Base-by-base conservation (phyloP, 2,888 invertebrate species). In the Elmis aenea region DNA sequence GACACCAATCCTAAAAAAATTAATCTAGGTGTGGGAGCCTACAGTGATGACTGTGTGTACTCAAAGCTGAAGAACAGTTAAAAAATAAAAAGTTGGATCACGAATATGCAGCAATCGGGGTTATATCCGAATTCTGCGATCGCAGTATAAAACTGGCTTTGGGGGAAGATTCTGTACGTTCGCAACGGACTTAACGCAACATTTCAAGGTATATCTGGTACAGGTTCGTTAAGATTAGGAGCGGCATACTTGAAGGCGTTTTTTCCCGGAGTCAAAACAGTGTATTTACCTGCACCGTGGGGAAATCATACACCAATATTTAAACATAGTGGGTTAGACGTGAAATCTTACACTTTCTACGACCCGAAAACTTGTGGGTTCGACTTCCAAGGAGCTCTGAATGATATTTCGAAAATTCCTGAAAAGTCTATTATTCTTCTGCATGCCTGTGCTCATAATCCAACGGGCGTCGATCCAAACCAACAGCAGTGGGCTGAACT, bases 381-480 rank as follows among this genome's bases (percentile, higher is more conserved):
- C 61, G 93, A 99, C 66, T 87, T 93, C 52, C 68, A 81, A 45
- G 97, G 95, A 20, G 83, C 87, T 27, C 54, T 93, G 33, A 87
- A 92, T 55, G 97, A 97, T 67, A 85, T 97, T 52, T 71, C 66
- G 42, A 89, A 89, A 77, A 92, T 95, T 26, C 96, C 96, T 0
- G 85, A 88, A 59, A 83, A 81, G 30, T 86, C 95, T 0, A 79
- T 95, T 5, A 83, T 99, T 52, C 70, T 99, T 38, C 70, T 99
- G 21, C 97, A 97, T 66, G 96, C 96, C 1, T 97, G 96, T 70
- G 96, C 97, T 4, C 97, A 97, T 70, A 97, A 99, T 72, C 97
- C 97, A 8, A 99, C 97, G 13, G 94, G 94, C 9, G 91, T 94
- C 2, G 94, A 94, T 70, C 93, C 93, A 2, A 81, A 71, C 43